Percentiles rank a stretch among this genome's conserved stretches.
phyloP scores from a whole-genome alignment of 2,113 vertebrate genomes.

The Carlito syrichta region DNA sequence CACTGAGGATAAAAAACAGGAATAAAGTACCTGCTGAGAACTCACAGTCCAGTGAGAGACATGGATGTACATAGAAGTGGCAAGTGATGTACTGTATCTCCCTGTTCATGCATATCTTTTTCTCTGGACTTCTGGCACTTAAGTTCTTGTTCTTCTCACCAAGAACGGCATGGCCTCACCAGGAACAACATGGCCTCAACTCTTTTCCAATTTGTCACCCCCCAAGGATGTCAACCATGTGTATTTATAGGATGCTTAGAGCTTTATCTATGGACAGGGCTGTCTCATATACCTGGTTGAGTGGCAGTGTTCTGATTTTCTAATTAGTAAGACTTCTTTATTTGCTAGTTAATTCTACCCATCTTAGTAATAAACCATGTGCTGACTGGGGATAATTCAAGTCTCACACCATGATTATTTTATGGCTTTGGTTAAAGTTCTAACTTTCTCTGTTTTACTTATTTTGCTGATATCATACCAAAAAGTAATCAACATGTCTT shows the following conservation, averaged over 20 bases:
- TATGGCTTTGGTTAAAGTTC: neutral
- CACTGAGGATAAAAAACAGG: neutral
- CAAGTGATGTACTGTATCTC: neutral
- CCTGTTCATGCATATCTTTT: neutral
- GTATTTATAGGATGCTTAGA: neutral
- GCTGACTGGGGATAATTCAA: neutral
- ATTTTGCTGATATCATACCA: neutral
- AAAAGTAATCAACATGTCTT: neutral
- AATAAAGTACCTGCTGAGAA: neutral
- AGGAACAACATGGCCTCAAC: neutral
- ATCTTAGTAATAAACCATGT: neutral
- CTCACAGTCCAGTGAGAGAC: neutral
- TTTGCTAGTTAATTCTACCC: neutral
- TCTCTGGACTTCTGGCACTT: neutral
- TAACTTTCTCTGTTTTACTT: neutral
- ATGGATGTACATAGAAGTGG: neutral
- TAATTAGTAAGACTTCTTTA: neutral
- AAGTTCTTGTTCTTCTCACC: neutral
- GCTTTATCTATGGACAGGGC: neutral
- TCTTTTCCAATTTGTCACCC: neutral
- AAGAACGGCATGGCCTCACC: neutral
- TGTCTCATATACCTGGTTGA: neutral
- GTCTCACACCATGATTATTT: neutral
- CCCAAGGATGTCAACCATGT: accelerated
- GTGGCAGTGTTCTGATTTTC: neutral